Evolutionary conservation across 2,797 vertebrate species (phyloP).

Genomic region (Rhinogobio ventralis): DNA sequence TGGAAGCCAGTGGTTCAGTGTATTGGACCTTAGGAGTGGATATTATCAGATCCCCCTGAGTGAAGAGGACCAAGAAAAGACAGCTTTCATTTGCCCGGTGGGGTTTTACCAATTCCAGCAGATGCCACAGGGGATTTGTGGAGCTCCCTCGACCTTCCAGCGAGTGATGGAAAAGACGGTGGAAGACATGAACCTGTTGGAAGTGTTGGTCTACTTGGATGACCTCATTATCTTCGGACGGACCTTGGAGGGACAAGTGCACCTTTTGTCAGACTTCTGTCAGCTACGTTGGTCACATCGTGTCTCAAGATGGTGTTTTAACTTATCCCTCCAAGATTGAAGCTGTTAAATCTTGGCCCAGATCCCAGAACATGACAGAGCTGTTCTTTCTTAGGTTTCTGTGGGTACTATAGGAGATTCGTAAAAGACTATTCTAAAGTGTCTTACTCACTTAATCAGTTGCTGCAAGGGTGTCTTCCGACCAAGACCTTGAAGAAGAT

Average conservation of each 20-base stretch:
- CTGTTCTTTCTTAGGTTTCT: too few species aligned
- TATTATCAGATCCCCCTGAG: constrained; percentile 9
- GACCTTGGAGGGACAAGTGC: neutral
- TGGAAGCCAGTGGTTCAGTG: neutral
- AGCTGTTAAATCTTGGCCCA: neutral
- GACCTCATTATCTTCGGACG: neutral
- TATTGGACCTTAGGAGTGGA: constrained; percentile 19
- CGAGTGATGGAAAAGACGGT: too few species aligned
- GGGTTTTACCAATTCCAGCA: neutral
- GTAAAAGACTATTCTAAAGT: neutral
- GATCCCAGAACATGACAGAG: too few species aligned
- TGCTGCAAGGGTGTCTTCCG: neutral
- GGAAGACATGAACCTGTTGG: constrained; percentile 6
- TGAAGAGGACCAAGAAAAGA: constrained; percentile 11
- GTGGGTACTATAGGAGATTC: neutral
- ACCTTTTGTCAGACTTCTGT: neutral
- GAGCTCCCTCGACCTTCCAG: too few species aligned
- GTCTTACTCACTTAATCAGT: neutral
- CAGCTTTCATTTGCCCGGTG: neutral
- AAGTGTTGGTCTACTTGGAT: neutral
- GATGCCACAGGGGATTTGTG: constrained; percentile 6
- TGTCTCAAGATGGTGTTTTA: neutral
- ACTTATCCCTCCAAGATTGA: neutral
- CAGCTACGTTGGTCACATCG: neutral
- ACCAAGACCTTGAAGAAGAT: neutral